Evolutionary conservation across 2,797 vertebrate genomes (phyloP), one percentile per base, ranked within the genome.

Genomic region (Sebastes taczanowskii): DNA sequence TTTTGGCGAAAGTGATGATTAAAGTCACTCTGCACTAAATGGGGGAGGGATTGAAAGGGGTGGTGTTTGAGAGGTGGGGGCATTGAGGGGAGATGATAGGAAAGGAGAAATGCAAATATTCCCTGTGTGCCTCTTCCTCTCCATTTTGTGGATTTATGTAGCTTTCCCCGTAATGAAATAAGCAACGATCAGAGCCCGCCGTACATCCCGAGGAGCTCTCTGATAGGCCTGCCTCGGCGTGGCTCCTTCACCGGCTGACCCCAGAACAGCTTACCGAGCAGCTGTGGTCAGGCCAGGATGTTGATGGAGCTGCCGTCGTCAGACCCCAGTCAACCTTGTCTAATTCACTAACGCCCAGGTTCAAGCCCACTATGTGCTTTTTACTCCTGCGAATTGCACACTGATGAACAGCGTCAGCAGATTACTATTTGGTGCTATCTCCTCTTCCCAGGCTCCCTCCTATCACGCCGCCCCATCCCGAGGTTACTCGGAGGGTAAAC

Each of bases 1-100:
- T 95, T 95, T 95, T 95, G 94, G 93, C 90, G 83, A 94, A 94
- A 95, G 94, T 95, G 94, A 95, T 95, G 95, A 96, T 95, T 95
- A 94, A 95, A 95, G 92, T 96, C 94, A 94, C 93, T 95, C 92
- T 88, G 86, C 88, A 85, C 94, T 93, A 94, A 95, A 93, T 88
- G 83, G 86, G 85, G 87, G 87, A 89, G 90, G 89, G 91, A 91
- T 91, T 84, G 86, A 89, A 86, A 84, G 55, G 79, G 86, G 82
- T 74, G 64, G 78, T 76, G 82, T 81, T 84, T 71, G 49, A 34
- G 70, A 46, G 78, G 61, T 82, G 77, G 84, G 75, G 67, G 82
- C 18, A 81, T 64, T 82, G 80, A 84, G 78, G 81, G 84, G 88
- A 67, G 82, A 85, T 83, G 86, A 87, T 90, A 91, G 85, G 83